Conservation (phyloP, 2,888 invertebrate genomes). For the Thyatira batis region DNA sequence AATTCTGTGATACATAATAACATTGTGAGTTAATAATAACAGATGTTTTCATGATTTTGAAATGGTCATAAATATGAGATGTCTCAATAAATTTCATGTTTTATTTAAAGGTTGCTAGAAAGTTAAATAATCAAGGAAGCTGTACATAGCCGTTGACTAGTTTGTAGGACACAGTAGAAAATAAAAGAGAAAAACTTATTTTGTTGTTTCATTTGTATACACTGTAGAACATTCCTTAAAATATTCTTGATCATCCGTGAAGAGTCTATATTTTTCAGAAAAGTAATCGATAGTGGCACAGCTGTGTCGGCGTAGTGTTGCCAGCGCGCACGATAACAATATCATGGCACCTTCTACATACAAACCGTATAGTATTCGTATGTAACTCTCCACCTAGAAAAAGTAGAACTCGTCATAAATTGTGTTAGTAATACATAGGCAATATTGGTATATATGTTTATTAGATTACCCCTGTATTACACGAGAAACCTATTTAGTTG, state of each 20-base stretch:
- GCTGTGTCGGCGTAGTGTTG: constrained; percentile 81
- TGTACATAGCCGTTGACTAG: constrained; percentile 80
- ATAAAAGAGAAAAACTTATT: constrained; percentile 24
- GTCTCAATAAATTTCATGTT: constrained; percentile 19
- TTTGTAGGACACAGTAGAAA: constrained; percentile 71
- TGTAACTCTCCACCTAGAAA: constrained; percentile 75
- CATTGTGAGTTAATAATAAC: constrained; percentile 2
- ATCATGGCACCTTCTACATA: constrained; percentile 87
- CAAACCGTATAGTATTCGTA: constrained; percentile 84
- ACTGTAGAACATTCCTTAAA: not conserved
- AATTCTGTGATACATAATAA: constrained; percentile 17
- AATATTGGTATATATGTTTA: too few relatives aligned
- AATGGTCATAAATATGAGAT: constrained; percentile 11
- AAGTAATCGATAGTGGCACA: constrained; percentile 31
- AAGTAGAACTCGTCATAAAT: constrained; percentile 1
- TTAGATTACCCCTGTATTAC: too few relatives aligned
- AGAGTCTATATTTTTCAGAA: constrained; percentile 52
- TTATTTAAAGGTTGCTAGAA: constrained; percentile 24
- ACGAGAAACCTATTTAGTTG: too few relatives aligned
- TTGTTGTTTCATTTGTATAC: constrained; percentile 29
- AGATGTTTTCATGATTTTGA: constrained; percentile 4
- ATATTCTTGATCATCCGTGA: constrained; percentile 22
- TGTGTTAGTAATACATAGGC: too few relatives aligned
- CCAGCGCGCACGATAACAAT: constrained; percentile 83
- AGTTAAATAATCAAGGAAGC: constrained; percentile 36